Conservation (phyloP, 2,113 vertebrate species). For the Bagarius yarrelli region DNA sequence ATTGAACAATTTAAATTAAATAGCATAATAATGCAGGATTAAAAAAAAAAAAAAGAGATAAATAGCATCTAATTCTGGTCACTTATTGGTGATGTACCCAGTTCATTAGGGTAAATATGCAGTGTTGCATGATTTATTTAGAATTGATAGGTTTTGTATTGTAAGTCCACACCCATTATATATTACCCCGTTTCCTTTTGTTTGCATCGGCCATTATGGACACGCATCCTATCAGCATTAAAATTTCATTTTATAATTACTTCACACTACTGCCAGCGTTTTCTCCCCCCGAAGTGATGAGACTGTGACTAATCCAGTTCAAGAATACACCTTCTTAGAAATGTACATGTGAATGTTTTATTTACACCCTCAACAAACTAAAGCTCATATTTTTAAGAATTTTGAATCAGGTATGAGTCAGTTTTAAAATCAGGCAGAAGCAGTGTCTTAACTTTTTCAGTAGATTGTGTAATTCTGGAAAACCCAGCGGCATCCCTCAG, state of each 20-base stretch:
- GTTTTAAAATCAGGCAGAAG: background rate
- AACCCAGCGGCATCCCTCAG: background rate
- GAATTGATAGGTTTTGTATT: too few species aligned
- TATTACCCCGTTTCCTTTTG: background rate
- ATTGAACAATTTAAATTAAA: background rate
- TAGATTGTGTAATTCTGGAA: conserved; percentile 23
- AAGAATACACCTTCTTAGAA: background rate
- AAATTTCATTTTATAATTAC: background rate
- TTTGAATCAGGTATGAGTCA: background rate
- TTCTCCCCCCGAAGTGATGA: background rate
- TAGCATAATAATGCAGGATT: too few species aligned
- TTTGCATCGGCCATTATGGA: background rate
- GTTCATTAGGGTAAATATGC: background rate
- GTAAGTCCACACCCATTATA: background rate
- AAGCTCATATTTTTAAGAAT: background rate
- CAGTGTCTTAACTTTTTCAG: background rate
- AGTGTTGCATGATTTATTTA: background rate
- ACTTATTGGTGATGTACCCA: too few species aligned
- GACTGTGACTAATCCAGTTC: conserved; percentile 9
- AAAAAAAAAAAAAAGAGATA: too few species aligned
- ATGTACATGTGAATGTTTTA: background rate
- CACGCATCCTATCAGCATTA: background rate
- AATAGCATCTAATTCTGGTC: too few species aligned
- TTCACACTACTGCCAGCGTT: background rate
- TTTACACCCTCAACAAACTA: too few species aligned